Conservation (phyloP, 1,140 invertebrate species). For the Agrypnia vestita region DNA sequence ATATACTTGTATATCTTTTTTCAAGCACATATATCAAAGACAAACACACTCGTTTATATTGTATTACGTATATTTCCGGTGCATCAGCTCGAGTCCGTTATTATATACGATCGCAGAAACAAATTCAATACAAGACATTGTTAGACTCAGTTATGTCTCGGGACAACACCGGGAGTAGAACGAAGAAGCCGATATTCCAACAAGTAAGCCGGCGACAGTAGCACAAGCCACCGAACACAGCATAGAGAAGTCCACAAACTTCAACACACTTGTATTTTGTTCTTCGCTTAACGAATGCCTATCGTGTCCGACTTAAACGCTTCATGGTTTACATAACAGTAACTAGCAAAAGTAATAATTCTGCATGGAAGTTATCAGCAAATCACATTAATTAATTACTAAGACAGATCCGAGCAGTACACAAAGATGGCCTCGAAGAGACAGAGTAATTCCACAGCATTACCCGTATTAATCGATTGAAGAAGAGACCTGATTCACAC, state of each 20-base stretch:
- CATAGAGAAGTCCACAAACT: slow-evolving; percentile 1
- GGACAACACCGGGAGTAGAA: slow-evolving; percentile 1
- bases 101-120: slow-evolving; percentile 4
- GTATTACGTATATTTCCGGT: slow-evolving; percentile 42
- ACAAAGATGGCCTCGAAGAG: background rate
- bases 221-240: slow-evolving; percentile 12
- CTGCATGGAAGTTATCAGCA: slow-evolving; percentile 42
- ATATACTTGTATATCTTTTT: slow-evolving; percentile 67
- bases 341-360: slow-evolving; percentile 38
- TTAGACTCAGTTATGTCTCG: slow-evolving; percentile 37
- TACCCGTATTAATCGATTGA: background rate
- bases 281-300: slow-evolving; percentile 44
- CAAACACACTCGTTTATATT: slow-evolving; percentile 69
- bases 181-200: background rate
- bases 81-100: slow-evolving; percentile 16
- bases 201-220: slow-evolving; percentile 5
- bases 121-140: slow-evolving; percentile 29
- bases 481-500: background rate
- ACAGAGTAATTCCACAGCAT: background rate
- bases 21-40: slow-evolving; percentile 73
- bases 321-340: slow-evolving; percentile 43
- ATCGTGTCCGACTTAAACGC: slow-evolving; percentile 20
- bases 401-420: background rate
- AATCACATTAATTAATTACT: slow-evolving; percentile 21
- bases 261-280: slow-evolving; percentile 22